Evolutionary conservation across 2,888 invertebrate species (phyloP).

Genomic region (Ceratothoa steindachneri): DNA sequence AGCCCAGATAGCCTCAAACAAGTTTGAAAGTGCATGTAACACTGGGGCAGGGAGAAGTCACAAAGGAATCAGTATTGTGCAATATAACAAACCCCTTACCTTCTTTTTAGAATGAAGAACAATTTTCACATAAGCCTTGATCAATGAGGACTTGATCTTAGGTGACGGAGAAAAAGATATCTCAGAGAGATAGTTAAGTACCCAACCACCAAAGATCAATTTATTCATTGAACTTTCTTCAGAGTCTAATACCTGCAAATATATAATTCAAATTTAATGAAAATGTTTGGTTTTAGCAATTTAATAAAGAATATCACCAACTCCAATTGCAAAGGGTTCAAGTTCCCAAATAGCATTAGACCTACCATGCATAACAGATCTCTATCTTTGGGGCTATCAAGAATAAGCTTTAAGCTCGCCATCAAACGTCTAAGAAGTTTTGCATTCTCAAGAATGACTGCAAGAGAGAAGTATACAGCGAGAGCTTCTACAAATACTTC

Average conservation of each 20-base stretch:
- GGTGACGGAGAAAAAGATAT: constrained; percentile 17
- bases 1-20: too few relatives aligned
- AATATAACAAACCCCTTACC: too few relatives aligned
- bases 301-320: too few relatives aligned
- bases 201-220: constrained; percentile 38
- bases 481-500: constrained; percentile 26
- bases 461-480: constrained; percentile 34
- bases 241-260: constrained; percentile 17
- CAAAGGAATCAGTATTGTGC: too few relatives aligned
- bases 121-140: constrained; percentile 35
- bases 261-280: too few relatives aligned
- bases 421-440: not conserved
- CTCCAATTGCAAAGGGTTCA: too few relatives aligned
- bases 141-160: constrained; percentile 31
- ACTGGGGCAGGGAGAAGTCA: too few relatives aligned
- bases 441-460: constrained; percentile 8
- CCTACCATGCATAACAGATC: constrained; percentile 20
- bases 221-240: constrained; percentile 35
- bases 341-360: not conserved
- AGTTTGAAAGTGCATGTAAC: too few relatives aligned
- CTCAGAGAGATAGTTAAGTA: constrained; percentile 27
- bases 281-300: too few relatives aligned
- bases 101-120: constrained; percentile 39
- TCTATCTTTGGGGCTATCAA: not conserved
- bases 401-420: not conserved